These are phyloP conservation scores for Fringilla coelebs DNA, from an alignment of 2,797 vertebrate genomes.

Conservation along the genomic window DNA sequence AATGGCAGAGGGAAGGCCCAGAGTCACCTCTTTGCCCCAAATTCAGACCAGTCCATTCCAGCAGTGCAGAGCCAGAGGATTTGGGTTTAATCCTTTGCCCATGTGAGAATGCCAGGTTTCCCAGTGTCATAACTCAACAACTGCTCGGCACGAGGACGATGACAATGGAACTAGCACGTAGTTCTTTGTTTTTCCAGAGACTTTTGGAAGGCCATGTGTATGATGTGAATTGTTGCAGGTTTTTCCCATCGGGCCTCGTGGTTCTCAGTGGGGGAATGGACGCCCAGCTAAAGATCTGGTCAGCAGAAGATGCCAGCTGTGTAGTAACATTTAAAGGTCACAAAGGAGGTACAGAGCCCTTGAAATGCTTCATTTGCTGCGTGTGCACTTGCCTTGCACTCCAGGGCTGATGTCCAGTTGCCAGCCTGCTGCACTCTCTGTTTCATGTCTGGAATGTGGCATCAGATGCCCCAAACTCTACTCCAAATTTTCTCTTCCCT, in stretches of 20 bases:
- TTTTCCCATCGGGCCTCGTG: slow-evolving; percentile 81
- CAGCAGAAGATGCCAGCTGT: slow-evolving; percentile 77
- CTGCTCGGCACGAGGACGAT: not conserved
- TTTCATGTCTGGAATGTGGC: not conserved
- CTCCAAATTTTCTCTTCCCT: not conserved
- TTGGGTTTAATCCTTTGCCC: not conserved
- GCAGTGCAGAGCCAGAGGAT: not conserved
- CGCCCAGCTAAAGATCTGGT: slow-evolving; percentile 80
- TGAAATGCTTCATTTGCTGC: not conserved
- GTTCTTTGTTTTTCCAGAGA: slow-evolving; percentile 77
- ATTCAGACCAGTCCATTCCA: not conserved
- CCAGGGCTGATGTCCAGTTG: not conserved
- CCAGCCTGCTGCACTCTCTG: not conserved
- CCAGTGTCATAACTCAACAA: not conserved
- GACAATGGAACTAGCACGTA: slow-evolving; percentile 51
- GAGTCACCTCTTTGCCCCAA: too few species aligned
- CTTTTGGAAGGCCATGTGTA: slow-evolving; percentile 79
- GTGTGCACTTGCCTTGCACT: not conserved
- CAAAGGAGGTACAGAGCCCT: slow-evolving; percentile 72
- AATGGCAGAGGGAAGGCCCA: not conserved
- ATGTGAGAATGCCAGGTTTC: not conserved
- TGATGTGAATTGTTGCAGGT: slow-evolving; percentile 82
- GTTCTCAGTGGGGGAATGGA: slow-evolving; percentile 82
- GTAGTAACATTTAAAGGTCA: slow-evolving; percentile 79
- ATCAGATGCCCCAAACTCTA: not conserved